Conservation (phyloP, 2,888 invertebrate genomes). For the Agriotes lineatus region DNA sequence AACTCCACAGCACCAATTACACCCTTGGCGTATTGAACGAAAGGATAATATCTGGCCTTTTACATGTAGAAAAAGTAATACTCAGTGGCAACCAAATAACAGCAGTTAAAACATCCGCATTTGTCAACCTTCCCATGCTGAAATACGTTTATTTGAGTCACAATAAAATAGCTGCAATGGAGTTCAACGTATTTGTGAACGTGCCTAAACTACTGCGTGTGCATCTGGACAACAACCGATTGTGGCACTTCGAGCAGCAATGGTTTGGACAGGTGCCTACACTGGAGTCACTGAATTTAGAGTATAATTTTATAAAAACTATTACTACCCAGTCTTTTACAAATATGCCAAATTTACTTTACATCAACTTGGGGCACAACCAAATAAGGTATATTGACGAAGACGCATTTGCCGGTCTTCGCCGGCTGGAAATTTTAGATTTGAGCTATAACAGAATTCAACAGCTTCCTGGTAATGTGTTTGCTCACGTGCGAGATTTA, state of each 20-base stretch:
- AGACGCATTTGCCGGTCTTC: slow-evolving; percentile 22
- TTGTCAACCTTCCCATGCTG: slow-evolving; percentile 15
- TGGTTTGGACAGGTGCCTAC: slow-evolving; percentile 25
- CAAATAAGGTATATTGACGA: neutral
- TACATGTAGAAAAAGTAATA: neutral
- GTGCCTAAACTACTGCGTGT: slow-evolving; percentile 8
- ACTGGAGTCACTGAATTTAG: slow-evolving; percentile 20
- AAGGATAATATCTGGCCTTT: neutral
- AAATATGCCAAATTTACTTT: slow-evolving; percentile 18
- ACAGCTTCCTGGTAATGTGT: slow-evolving; percentile 6
- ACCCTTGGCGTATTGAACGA: neutral
- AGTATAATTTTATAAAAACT: slow-evolving; percentile 14
- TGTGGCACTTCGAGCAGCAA: slow-evolving; percentile 16
- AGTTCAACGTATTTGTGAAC: slow-evolving; percentile 15
- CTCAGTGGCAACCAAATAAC: slow-evolving; percentile 7
- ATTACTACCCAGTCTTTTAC: slow-evolving; percentile 5
- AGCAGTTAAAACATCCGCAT: slow-evolving; percentile 16
- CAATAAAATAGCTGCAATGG: slow-evolving; percentile 14
- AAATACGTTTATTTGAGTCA: slow-evolving; percentile 12
- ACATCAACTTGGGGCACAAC: slow-evolving; percentile 22
- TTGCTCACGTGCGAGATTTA: neutral
- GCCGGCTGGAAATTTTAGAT: slow-evolving; percentile 26
- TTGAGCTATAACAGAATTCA: slow-evolving; percentile 33
- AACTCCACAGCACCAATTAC: neutral
- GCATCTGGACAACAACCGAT: slow-evolving; percentile 13